These are phyloP conservation scores for Corythornis cristatus DNA, from an alignment of 2,113 vertebrate genomes.

Conservation along the genomic window DNA sequence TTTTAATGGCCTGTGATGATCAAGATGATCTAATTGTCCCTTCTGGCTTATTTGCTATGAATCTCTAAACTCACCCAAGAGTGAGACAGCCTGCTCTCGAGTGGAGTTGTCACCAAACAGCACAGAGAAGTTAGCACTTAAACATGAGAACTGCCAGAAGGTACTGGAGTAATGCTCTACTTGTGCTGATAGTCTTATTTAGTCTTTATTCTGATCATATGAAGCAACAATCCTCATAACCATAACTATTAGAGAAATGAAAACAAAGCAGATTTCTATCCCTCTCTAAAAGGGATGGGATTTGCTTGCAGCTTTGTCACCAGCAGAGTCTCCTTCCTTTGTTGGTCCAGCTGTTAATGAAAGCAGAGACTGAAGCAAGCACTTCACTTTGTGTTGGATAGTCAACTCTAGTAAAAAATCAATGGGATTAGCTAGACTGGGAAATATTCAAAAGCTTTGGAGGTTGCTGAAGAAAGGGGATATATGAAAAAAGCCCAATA, in stretches of 20 bases:
- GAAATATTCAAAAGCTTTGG: not conserved
- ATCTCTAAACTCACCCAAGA: not conserved
- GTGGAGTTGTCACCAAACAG: not conserved
- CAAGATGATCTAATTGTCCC: not conserved
- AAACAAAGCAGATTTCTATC: not conserved
- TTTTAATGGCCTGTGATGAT: not conserved
- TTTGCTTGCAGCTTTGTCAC: not conserved
- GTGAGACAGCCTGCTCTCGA: not conserved
- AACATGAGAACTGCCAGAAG: not conserved
- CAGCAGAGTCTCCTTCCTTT: not conserved
- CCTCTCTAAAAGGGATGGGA: not conserved
- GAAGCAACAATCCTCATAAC: not conserved
- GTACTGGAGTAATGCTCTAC: not conserved
- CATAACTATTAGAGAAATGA: not conserved
- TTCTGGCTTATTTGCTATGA: not conserved
- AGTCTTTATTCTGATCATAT: not conserved
- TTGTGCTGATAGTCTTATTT: not conserved
- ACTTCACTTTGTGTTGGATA: not conserved
- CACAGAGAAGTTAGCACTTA: not conserved
- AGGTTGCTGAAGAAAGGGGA: not conserved
- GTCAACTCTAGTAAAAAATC: not conserved
- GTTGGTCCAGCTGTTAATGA: not conserved
- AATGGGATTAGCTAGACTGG: not conserved
- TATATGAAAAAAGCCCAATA: not conserved
- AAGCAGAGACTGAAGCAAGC: not conserved